A percentile compares a stretch with the other conserved stretches of the same genome.
Evolutionary conservation across 2,888 invertebrate species (phyloP).

Genomic region (Leucoma salicis): DNA sequence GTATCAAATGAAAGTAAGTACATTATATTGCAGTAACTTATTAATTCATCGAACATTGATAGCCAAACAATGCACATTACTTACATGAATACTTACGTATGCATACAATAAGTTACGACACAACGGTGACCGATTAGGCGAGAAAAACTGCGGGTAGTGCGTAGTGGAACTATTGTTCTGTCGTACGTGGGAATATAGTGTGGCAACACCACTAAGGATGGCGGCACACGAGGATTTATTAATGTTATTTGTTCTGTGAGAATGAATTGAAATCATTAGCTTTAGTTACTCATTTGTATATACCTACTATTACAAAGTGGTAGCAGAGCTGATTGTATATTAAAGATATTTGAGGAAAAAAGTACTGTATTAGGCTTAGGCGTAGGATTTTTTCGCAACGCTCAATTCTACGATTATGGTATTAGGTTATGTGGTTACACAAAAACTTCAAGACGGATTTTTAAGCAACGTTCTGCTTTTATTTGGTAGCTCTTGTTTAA

Average conservation of each 20-base stretch:
- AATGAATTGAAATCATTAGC: neutral
- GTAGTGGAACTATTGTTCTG: slow-evolving; percentile 49
- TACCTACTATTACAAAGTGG: no score
- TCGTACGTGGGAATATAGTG: slow-evolving; percentile 55
- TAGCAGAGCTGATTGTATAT: no score
- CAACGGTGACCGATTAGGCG: slow-evolving; percentile 59
- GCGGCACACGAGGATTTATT: slow-evolving; percentile 1
- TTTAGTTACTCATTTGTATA: no score
- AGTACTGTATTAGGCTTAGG: no score
- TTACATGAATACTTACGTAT: slow-evolving; percentile 32
- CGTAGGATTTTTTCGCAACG: no score
- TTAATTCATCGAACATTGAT: slow-evolving; percentile 20
- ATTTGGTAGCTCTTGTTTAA: no score
- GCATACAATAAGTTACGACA: slow-evolving; percentile 70
- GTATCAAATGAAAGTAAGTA: neutral
- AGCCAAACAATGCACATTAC: slow-evolving; percentile 50
- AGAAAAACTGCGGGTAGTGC: slow-evolving; percentile 54
- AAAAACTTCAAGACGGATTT: no score
- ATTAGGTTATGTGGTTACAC: no score
- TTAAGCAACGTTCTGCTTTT: no score
- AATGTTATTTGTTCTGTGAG: neutral
- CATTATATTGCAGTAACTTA: slow-evolving; percentile 4
- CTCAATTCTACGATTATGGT: no score
- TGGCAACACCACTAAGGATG: slow-evolving; percentile 21
- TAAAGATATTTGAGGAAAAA: no score